A percentile compares a stretch with the other conserved stretches of the same genome.
Conservation (phyloP, 2,113 vertebrate species). For the Delphinus delphis region DNA sequence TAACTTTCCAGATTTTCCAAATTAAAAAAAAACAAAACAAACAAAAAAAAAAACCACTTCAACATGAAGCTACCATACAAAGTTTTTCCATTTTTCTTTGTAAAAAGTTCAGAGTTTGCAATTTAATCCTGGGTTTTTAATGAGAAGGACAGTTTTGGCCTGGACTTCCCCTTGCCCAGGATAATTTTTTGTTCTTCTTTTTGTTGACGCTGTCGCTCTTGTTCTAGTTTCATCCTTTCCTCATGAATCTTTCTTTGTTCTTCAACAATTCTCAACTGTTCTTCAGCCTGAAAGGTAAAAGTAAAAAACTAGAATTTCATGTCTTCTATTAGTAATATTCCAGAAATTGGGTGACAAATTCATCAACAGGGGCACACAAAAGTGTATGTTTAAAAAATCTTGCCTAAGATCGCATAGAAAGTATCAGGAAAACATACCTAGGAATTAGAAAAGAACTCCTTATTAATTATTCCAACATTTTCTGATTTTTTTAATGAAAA, state of each 20-base stretch:
- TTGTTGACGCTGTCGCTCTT: constrained; percentile 98
- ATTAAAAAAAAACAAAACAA: constrained; percentile 75
- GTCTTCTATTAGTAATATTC: background rate
- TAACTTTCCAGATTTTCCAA: constrained; percentile 87
- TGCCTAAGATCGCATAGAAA: background rate
- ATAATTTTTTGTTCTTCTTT: constrained; percentile 99
- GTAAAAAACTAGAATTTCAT: constrained; percentile 63
- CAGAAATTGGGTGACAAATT: background rate
- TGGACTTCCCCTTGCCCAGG: constrained; percentile 98
- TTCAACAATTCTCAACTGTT: constrained; percentile 99
- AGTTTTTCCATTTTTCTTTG: constrained; percentile 82
- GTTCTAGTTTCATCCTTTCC: constrained; percentile 99
- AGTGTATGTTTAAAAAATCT: background rate
- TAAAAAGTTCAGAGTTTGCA: constrained; percentile 86
- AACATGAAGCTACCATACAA: constrained; percentile 96
- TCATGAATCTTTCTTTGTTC: constrained; percentile 99
- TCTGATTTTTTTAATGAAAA: background rate
- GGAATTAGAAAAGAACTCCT: background rate
- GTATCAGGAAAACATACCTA: background rate
- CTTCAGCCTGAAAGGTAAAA: constrained; percentile 92
- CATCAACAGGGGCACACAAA: background rate
- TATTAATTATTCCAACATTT: background rate
- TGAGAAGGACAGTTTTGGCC: constrained; percentile 98
- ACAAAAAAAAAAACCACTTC: constrained; percentile 87
- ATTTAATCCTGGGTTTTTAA: constrained; percentile 96